These are phyloP conservation scores for Drosophila recens DNA, from an alignment of 2,888 invertebrate genomes.

Conservation along the genomic window DNA sequence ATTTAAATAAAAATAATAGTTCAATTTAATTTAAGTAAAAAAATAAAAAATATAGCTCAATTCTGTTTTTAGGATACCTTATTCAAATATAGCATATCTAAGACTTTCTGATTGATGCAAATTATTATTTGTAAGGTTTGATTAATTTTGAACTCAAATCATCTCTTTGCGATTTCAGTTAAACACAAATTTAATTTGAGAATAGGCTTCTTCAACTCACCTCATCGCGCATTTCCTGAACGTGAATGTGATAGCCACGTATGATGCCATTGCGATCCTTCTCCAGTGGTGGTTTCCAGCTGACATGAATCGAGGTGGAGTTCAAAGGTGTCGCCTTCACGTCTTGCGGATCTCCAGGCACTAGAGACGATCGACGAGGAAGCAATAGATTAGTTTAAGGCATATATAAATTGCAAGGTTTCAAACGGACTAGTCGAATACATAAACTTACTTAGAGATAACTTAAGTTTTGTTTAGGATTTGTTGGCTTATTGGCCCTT, in stretches of 20 bases:
- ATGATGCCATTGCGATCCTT: slow-evolving; percentile 98
- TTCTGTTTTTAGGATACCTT: no score
- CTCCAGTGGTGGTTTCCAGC: slow-evolving; percentile 96
- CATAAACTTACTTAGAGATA: slow-evolving; percentile 38
- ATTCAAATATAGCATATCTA: no score
- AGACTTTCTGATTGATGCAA: no score
- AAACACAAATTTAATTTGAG: no score
- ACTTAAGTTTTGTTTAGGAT: slow-evolving; percentile 39
- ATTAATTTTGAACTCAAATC: no score
- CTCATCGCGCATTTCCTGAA: slow-evolving; percentile 95
- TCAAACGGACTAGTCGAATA: slow-evolving; percentile 20
- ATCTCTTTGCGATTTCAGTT: no score
- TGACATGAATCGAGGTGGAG: slow-evolving; percentile 97
- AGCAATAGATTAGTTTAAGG: slow-evolving; percentile 49
- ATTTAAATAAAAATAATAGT: no score
- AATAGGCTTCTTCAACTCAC: slow-evolving; percentile 84
- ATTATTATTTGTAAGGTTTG: no score
- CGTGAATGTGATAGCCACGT: slow-evolving; percentile 98
- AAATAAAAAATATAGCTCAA: no score
- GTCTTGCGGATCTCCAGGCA: slow-evolving; percentile 98
- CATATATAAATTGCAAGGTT: slow-evolving; percentile 29
- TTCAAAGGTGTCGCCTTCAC: slow-evolving; percentile 95
- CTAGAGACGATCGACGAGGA: slow-evolving; percentile 86
- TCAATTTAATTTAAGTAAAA: no score
- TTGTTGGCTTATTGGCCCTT: slow-evolving; percentile 21